phyloP scores from a whole-genome alignment of 2,888 invertebrate genomes.

The Drosophila tanythrix region DNA sequence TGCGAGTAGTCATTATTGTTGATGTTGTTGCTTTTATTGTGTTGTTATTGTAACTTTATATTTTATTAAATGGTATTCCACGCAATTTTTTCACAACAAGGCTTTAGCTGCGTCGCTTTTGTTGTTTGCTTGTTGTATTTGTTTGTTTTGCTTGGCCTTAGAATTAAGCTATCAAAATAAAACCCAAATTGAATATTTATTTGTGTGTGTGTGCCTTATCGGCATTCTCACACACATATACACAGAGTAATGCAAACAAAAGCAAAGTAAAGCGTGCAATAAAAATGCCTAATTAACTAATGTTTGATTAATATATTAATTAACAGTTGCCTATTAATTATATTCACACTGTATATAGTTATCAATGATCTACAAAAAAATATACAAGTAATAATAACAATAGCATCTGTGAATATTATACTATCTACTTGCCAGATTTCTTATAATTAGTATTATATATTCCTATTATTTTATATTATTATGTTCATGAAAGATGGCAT shows the following conservation, averaged over 20 bases:
- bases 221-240: slow-evolving; percentile 9
- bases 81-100: slow-evolving; percentile 48
- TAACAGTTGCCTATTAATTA: slow-evolving; percentile 76
- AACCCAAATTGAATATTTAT: slow-evolving; percentile 62
- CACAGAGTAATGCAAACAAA: slow-evolving; percentile 32
- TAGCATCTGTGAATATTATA: slow-evolving; percentile 23
- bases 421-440: slow-evolving; percentile 19
- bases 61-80: slow-evolving; percentile 71
- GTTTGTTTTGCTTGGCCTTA: slow-evolving; percentile 63
- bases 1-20: slow-evolving; percentile 34
- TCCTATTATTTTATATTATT: slow-evolving; percentile 16
- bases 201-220: slow-evolving; percentile 40
- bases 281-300: slow-evolving; percentile 63
- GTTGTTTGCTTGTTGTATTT: slow-evolving; percentile 51
- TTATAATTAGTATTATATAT: neutral
- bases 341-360: slow-evolving; percentile 64
- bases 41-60: slow-evolving; percentile 66
- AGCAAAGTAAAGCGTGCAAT: slow-evolving; percentile 39
- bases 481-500: slow-evolving; percentile 39
- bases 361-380: slow-evolving; percentile 22
- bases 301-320: slow-evolving; percentile 80
- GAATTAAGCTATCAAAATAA: slow-evolving; percentile 68
- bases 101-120: slow-evolving; percentile 31
- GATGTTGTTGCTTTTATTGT: slow-evolving; percentile 11
- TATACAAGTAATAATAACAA: slow-evolving; percentile 19